Base-by-base conservation (phyloP, 2,113 vertebrate species). In the Mugil cephalus region DNA sequence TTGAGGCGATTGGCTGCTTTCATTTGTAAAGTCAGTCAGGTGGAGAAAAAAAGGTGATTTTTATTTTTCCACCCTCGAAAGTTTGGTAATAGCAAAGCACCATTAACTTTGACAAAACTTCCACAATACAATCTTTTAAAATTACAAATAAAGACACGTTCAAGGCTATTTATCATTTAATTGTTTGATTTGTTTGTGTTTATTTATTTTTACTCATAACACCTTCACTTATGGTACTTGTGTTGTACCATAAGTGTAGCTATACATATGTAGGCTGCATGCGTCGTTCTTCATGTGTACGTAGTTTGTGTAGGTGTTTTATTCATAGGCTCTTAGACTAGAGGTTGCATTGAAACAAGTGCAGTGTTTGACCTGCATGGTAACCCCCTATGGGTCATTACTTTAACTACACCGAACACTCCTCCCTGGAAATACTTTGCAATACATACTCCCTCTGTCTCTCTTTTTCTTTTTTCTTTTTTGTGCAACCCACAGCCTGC, bases 361-460 rank as follows among this genome's bases (percentile, higher is more conserved):
- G 73, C 64, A 64, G 43, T 17, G 14, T 17, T 62, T 78, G 73
- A 77, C 72, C 82, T 58, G 67, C 52, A 53, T 30, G 39, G 10
- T 77, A 30, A 60, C 46, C 60, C 56, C 64, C 48, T 54, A 56
- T 18, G 38, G 64, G 70, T 85, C 77, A 74, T 50, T 54, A 75
- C 67, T n/a, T 61, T 18, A 47, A 84, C 78, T 64, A 77, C 69
- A 55, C 59, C 74, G 51, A 67, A 53, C 35, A 10, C 51, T 48
- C 38, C 55, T 70, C 79, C 45, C 35, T 63, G 70, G 63, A 85
- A 80, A 82, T 62, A 72, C 69, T 83, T 85, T 61, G 18, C 69
- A 69, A 60, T 67, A 47, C 74, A 67, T 54, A 19, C 35, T 74
- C 56, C 34, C 0, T 34, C 15, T 50, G n/a, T n/a, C 13, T 17